These are phyloP conservation scores for Rambutsinella grinnellia DNA, from an alignment of 2,888 invertebrate genomes.

Conservation along the genomic window DNA sequence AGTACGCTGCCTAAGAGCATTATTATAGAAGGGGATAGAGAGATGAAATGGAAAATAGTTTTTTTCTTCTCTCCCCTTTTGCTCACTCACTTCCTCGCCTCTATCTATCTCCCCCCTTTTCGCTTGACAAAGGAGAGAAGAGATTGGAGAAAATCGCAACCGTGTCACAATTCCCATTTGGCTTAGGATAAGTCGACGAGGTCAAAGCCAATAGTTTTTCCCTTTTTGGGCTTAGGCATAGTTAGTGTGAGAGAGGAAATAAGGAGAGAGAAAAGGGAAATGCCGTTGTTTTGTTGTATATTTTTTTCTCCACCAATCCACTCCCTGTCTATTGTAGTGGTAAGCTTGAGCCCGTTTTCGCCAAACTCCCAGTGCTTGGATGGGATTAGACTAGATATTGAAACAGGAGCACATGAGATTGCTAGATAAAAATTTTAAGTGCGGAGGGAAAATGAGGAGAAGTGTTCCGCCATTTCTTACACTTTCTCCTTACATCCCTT, in stretches of 20 bases:
- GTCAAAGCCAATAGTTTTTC: conserved; percentile 47
- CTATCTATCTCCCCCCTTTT: not conserved
- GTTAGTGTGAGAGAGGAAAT: conserved; percentile 21
- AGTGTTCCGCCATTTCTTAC: not conserved
- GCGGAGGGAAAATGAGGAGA: not conserved
- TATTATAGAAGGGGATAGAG: conserved; percentile 12
- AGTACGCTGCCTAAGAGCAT: conserved; percentile 16
- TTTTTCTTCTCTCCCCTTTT: conserved; percentile 12
- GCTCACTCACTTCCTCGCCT: conserved; percentile 10
- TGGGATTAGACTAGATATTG: conserved; percentile 1
- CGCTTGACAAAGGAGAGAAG: not conserved
- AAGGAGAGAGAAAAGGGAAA: conserved; percentile 29
- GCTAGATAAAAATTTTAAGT: not conserved
- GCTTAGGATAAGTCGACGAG: conserved; percentile 54
- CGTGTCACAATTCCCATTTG: conserved; percentile 57
- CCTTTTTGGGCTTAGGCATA: not conserved
- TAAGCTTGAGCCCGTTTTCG: no score
- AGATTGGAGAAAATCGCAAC: conserved; percentile 39
- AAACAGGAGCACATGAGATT: conserved; percentile 1
- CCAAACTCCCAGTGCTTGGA: no score
- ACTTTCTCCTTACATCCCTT: not conserved
- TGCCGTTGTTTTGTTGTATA: conserved; percentile 1
- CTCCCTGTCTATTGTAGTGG: not conserved
- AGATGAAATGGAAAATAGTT: conserved; percentile 47
- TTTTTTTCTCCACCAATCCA: conserved; percentile 1